Conservation (phyloP, 2,888 invertebrate species). For the Diadromus collaris region DNA sequence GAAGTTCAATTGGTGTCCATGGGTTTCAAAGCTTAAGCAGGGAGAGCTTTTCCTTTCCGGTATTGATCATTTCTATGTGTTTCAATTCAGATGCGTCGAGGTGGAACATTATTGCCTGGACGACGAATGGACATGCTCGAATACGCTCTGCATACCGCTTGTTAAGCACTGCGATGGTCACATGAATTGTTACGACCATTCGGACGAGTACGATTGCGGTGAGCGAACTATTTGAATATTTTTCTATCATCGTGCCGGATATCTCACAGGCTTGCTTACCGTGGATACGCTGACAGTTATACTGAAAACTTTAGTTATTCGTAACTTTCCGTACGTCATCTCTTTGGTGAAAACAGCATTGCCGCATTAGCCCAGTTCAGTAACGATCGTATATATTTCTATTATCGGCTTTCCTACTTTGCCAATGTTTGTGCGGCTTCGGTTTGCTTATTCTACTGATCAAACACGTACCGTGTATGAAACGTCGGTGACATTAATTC, state of each 20-base stretch:
- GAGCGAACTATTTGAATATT: conserved; percentile 70
- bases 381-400: conserved; percentile 41
- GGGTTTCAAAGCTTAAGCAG: no score
- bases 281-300: background rate
- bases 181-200: conserved; percentile 88
- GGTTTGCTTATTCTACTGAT: conserved; percentile 57
- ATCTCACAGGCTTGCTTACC: no score
- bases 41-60: background rate
- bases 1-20: no score
- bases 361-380: conserved; percentile 64
- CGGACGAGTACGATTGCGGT: conserved; percentile 89
- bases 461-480: conserved; percentile 16
- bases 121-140: conserved; percentile 87
- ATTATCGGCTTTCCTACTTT: conserved; percentile 68
- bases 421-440: conserved; percentile 71
- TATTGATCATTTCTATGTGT: conserved; percentile 29
- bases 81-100: conserved; percentile 81
- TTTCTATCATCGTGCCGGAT: background rate
- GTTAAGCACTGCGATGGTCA: conserved; percentile 87
- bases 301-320: background rate
- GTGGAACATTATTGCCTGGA: conserved; percentile 83
- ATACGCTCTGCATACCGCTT: conserved; percentile 85
- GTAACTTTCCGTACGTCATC: conserved; percentile 17
- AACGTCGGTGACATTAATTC: background rate
- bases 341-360: conserved; percentile 54